Base-by-base conservation (phyloP, 2,888 invertebrate genomes). In the Eretmocerus hayati region DNA sequence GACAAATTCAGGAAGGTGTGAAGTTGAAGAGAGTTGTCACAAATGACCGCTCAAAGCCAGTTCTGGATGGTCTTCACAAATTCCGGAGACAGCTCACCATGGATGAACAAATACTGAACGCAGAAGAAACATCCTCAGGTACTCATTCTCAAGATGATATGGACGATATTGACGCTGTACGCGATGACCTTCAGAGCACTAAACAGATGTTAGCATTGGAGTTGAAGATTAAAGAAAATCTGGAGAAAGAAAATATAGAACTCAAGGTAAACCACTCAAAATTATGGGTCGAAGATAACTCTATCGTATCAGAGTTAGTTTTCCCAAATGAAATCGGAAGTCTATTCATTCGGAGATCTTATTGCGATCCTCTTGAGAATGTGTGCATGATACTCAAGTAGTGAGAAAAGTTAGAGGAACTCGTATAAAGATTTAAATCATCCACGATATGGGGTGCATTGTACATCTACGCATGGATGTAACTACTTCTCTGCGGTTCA, bases 121-220 rank as follows among this genome's bases (percentile, higher is more conserved):
- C 76, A n/a, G 80, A 82, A 60, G 78, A 81, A 61, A 81, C 81
- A 46, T 60, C 62, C 5, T 66, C 67, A 8, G 68, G 66, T 2
- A 87, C 85, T 60, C 81, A 80, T 15, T 62, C 73, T 23, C 70
- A 73, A 0, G 90, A 91, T 65, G 91, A 91, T 64, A 81, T 90
- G 78, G 91, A 92, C 60, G 92, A 92, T 63, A 91, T 92, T 59
- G 92, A 92, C 63, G 88, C 86, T 66, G 84, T 90, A 16, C 79
- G 91, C 59, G 92, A 92, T 65, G 92, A 92, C 68, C 78, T 92
- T 32, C 91, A 92, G 66, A 90, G 90, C 50, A 90, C 90, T 6
- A 92, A 92, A 71, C 91, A 92, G 74, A 83, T 92, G 77, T 74
- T 92, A 53, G 90, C 90, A 13, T 77, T 90, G 50, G 92, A 92